Conservation (phyloP, 2,888 invertebrate genomes). For the Bedellia somnulentella region DNA sequence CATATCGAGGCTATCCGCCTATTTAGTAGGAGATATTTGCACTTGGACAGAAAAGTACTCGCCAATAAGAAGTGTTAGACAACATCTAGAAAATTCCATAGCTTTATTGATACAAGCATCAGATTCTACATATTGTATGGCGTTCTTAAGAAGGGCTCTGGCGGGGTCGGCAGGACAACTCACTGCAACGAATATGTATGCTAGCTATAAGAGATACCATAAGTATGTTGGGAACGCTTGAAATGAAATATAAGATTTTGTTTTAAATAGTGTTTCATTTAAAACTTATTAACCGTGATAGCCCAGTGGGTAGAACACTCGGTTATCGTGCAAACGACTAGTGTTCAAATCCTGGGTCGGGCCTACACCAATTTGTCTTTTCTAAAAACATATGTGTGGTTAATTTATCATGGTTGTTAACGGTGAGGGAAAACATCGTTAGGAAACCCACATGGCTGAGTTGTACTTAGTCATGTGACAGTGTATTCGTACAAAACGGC, state of each 20-base stretch:
- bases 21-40: slow-evolving; percentile 43
- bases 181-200: slow-evolving; percentile 39
- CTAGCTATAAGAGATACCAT: slow-evolving; percentile 47
- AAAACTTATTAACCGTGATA: too few relatives aligned
- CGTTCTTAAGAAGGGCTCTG: slow-evolving; percentile 36
- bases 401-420: neutral
- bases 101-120: slow-evolving; percentile 33
- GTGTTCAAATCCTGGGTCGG: too few relatives aligned
- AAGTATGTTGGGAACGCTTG: slow-evolving; percentile 48
- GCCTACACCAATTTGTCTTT: too few relatives aligned
- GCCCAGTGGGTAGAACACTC: too few relatives aligned
- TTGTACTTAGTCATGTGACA: too few relatives aligned
- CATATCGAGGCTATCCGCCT: slow-evolving; percentile 40
- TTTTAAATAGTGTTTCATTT: neutral
- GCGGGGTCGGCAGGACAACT: slow-evolving; percentile 34
- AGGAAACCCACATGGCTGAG: too few relatives aligned
- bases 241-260: slow-evolving; percentile 1
- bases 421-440: too few relatives aligned
- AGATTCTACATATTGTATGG: slow-evolving; percentile 34
- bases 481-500: too few relatives aligned
- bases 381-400: too few relatives aligned
- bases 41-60: slow-evolving; percentile 26
- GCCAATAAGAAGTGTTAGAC: slow-evolving; percentile 29
- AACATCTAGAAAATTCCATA: slow-evolving; percentile 41
- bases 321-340: too few relatives aligned